Conservation (phyloP, 2,888 invertebrate genomes). For the Imbricaverruca yamaguchii region DNA sequence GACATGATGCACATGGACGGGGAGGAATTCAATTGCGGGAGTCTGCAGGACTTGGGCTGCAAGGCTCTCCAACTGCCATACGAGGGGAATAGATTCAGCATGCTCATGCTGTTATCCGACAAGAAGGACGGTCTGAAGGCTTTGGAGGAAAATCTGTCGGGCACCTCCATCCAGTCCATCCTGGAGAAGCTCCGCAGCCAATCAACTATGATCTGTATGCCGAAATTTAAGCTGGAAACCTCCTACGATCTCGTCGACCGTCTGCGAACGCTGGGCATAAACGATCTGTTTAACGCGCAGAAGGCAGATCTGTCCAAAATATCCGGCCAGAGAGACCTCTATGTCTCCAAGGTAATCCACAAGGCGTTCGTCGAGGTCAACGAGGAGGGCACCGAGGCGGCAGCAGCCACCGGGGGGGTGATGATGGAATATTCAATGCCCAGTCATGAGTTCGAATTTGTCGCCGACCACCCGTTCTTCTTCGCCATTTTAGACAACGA, state of each 20-base stretch:
- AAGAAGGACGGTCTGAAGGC: constrained; percentile 55
- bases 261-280: constrained; percentile 63
- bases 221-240: constrained; percentile 72
- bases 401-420: constrained; percentile 61
- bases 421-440: neutral
- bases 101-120: constrained; percentile 68
- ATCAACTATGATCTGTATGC: constrained; percentile 61
- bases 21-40: constrained; percentile 44
- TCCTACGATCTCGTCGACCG: constrained; percentile 55
- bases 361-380: constrained; percentile 79
- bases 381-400: constrained; percentile 79
- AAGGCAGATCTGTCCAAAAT: constrained; percentile 60
- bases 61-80: constrained; percentile 70
- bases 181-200: constrained; percentile 47
- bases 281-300: constrained; percentile 52
- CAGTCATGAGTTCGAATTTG: constrained; percentile 12
- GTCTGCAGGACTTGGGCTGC: constrained; percentile 56
- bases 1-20: constrained; percentile 58
- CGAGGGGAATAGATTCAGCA: constrained; percentile 56
- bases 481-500: constrained; percentile 28
- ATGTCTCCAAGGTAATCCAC: constrained; percentile 64
- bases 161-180: constrained; percentile 50
- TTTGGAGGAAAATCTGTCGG: constrained; percentile 57
- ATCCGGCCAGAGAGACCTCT: constrained; percentile 46
- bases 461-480: constrained; percentile 30